Evolutionary conservation across 2,888 invertebrate genomes (phyloP), one percentile per base, ranked within the genome.

Genomic region (Drosophila tripunctata): DNA sequence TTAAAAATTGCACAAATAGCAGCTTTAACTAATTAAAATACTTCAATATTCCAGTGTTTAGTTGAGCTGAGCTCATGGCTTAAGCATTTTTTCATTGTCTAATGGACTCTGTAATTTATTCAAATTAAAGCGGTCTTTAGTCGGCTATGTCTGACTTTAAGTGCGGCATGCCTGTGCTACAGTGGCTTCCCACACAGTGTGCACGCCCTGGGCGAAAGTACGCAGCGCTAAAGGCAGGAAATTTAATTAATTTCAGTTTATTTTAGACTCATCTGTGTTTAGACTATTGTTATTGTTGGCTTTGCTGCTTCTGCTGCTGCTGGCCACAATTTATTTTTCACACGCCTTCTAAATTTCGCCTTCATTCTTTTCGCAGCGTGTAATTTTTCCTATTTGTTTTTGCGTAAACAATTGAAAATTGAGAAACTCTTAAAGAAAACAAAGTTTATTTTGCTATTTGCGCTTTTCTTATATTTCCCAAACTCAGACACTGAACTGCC

Each of bases 81-180:
- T 17, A 52, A 44, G 50, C 43, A 67, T 78, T 67, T 64, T 38
- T 33, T 24, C 38, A 63, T 64, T 75, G 67, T 62, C 64, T 65
- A 60, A 44, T 41, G 51, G 19, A 24, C 48, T 35, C 8, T 27
- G 33, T 75, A 77, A 77, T 77, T 78, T 75, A 77, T 77, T 71
- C 75, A 77, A 77, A 74, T 77, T 74, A 61, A 77, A 74, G 60
- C 63, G 67, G 61, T 43, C 55, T 63, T 76, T 70, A 47, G 67
- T 65, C 44, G 48, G 52, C n/a, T n/a, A n/a, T n/a, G n/a, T n/a
- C n/a, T n/a, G 55, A 51, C 33, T 43, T 57, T 38, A 21, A 55
- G 44, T 27, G 31, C 36, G 40, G 21, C 19, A 24, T 47, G 47
- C 22, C 38, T 52, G 14, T 24, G 22, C 33, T 51, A 77, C 76